Conservation (phyloP, 2,113 vertebrate genomes). For the Herpetotheres cachinnans region DNA sequence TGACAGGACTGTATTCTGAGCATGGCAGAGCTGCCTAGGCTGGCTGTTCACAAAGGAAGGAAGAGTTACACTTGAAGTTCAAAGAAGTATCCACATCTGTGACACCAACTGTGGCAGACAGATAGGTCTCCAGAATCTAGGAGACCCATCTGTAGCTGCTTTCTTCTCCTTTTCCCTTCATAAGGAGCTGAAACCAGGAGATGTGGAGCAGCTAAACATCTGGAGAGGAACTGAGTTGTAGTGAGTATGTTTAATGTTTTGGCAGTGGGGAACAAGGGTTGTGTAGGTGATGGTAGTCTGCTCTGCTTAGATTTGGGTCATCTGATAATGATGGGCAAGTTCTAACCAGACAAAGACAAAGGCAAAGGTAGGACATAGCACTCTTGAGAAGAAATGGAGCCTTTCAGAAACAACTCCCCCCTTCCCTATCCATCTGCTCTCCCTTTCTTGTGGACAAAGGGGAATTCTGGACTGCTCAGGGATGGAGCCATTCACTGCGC, state of each 20-base stretch:
- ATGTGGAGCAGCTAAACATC: neutral
- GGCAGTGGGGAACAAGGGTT: neutral
- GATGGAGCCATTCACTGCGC: neutral
- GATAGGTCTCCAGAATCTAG: neutral
- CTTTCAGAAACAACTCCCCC: neutral
- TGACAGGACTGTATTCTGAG: neutral
- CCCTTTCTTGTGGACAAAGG: neutral
- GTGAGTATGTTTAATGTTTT: neutral
- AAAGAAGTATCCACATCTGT: neutral
- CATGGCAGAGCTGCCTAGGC: neutral
- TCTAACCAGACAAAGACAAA: neutral
- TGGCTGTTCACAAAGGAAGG: neutral
- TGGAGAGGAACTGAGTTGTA: neutral
- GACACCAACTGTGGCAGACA: neutral
- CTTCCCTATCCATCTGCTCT: neutral
- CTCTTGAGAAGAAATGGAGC: neutral
- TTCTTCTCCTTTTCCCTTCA: neutral
- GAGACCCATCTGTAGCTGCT: neutral
- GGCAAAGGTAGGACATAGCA: neutral
- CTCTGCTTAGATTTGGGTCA: neutral
- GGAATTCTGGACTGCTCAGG: neutral
- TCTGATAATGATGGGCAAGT: neutral
- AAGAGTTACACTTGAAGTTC: neutral
- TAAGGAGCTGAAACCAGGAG: neutral
- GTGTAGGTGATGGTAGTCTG: neutral